Base-by-base conservation (phyloP, 2,888 invertebrate species). In the Emmelina monodactyla region DNA sequence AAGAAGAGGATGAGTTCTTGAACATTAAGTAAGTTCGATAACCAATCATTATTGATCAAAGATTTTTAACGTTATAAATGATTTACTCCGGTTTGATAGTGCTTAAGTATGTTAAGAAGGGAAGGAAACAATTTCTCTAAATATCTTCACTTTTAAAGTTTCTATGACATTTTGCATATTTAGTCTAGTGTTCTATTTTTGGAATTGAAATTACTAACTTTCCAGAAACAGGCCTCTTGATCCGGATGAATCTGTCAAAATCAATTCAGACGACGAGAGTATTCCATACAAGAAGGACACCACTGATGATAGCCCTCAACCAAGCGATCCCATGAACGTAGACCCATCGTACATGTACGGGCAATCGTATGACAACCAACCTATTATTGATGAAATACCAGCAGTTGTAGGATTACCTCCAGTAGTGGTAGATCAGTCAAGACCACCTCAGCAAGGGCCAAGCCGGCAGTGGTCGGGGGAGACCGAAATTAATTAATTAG, bases 241-340 rank as follows among this genome's bases (percentile, higher is more conserved):
- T 43, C 75, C 72, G 0, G 78, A 79, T 33, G 79, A 79, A 14
- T 76, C 78, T 6, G 43, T 72, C 41, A 71, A 68, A 45, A 56
- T 78, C 19, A 70, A 73, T 40, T 78, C 78, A 0, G 79, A 79
- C 33, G 76, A 78, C 35, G 78, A 79, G 2, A 78, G 78, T 43
- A 66, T 80, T 30, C 78, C 78, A 0, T 80, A 79, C 59, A 80
- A 79, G 55, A 79, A 78, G 42, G 76, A 73, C 37, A 44, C 59
- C 1, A 48, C 56, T 0, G 75, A 75, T 43, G 76, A 76, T 38
- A 70, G 63, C 22, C 79, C 79, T 0, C 59, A 65, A 30, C 73
- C 73, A 0, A 60, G 67, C 0, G 73, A 73, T 0, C 55, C 63
- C 0, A 56, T 73, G 2, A 60, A 64, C 34, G 60, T 69, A 0